Base-by-base conservation (phyloP, 2,797 vertebrate genomes). In the Lithobates pipiens region DNA sequence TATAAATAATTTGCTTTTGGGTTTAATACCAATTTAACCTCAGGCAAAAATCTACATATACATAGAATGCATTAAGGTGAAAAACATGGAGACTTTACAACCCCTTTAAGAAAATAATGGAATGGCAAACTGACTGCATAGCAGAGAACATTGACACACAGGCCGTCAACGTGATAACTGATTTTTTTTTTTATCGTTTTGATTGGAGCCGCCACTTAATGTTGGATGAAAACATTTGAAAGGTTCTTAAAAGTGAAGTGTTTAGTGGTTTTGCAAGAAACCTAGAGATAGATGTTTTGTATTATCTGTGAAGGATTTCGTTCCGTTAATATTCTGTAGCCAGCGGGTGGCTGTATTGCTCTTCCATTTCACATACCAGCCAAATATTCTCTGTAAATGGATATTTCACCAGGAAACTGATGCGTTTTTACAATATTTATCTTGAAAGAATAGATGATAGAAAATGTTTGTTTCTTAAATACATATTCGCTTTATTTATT, bases 271-370 rank as follows among this genome's bases (percentile, higher is more conserved):
- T 67, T 15, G 25, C 11, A 67, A 15, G 9, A 67, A 25, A 25
- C n/a, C 65, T 13, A 7, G n/a, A 67, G 65, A 67, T 29, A 29
- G 25, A 67, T 7, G 18, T 61, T 61, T 61, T 61, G 54, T 61
- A 67, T 67, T 67, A 2, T 13, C n/a, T 29, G 65, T 67, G 25
- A 67, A 67, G 10, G n/a, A 44, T 29, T 50, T 21, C 8, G 21
- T 76, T n/a, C 54, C n/a, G 11, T 54, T 32, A 23, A 36, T 71
- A 36, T 63, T 9, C n/a, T 61, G 70, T 65, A 34, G 27, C 80
- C 80, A 82, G 80, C 27, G 70, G 80, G 80, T 73, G 80, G 57
- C 80, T 23, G 50, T 44, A 29, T 82, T 82, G 80, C 70, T 63
- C 80, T 73, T 82, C 42, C 54, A 29, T 11, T 65, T 39, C 25